Evolutionary conservation across 2,113 vertebrate genomes (phyloP).

Genomic region (Dicrurus megarhynchus): DNA sequence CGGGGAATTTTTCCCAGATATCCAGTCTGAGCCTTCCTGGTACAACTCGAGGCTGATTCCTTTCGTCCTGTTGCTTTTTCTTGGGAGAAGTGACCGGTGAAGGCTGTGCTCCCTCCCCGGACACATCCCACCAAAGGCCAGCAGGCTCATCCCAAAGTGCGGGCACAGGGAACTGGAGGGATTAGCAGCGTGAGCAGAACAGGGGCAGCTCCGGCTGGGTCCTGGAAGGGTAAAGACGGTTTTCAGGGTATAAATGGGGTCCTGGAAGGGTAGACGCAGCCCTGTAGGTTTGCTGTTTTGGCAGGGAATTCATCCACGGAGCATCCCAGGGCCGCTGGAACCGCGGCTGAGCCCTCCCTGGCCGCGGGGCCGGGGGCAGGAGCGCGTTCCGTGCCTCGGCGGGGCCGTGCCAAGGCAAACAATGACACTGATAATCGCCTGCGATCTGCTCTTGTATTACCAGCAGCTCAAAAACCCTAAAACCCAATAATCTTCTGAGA

Average conservation of each 20-base stretch:
- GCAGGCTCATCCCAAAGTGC: accelerated
- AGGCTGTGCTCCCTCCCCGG: not conserved
- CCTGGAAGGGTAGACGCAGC: too few species aligned
- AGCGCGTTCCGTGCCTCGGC: not conserved
- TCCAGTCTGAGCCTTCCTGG: not conserved
- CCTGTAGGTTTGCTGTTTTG: not conserved
- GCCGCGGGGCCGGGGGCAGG: not conserved
- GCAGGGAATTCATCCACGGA: accelerated
- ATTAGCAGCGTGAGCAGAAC: not conserved
- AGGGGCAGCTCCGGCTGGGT: not conserved
- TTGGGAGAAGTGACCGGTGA: accelerated
- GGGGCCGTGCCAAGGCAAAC: constrained; percentile 37
- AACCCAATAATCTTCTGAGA: constrained; percentile 47
- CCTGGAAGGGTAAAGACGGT: too few species aligned
- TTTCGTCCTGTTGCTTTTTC: not conserved
- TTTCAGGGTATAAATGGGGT: too few species aligned
- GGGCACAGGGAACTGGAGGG: accelerated
- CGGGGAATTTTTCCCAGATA: not conserved
- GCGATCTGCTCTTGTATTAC: not conserved
- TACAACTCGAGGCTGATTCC: not conserved
- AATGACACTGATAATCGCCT: not conserved
- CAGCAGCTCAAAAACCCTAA: not conserved
- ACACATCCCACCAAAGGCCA: not conserved
- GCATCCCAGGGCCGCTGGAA: not conserved
- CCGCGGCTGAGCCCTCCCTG: not conserved